Percentiles rank a stretch among this genome's conserved stretches.
phyloP scores from a whole-genome alignment of 2,888 invertebrate genomes.

The Chymomyza amoena region DNA sequence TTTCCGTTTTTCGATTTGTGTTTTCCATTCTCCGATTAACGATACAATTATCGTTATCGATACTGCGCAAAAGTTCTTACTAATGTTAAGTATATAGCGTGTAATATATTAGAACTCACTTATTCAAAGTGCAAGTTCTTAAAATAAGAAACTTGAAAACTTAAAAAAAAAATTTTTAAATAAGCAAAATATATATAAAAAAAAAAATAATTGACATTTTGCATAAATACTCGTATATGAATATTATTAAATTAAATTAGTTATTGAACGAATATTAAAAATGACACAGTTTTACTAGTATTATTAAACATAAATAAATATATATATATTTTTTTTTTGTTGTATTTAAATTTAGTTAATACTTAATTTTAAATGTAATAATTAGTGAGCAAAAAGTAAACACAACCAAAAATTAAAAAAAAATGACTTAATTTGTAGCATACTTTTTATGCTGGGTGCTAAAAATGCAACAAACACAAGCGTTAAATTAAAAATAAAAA shows the following conservation, averaged over 20 bases:
- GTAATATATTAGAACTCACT: neutral
- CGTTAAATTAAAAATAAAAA: neutral
- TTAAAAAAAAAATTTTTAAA: conserved; percentile 2
- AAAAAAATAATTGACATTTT: conserved; percentile 11
- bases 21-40: neutral
- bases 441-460: conserved; percentile 66
- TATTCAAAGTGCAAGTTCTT: neutral
- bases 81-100: neutral
- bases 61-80: neutral
- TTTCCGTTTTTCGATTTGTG: neutral
- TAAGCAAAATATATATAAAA: neutral
- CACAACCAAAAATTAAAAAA: neutral
- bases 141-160: neutral
- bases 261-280: neutral
- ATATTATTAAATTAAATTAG: conserved; percentile 7
- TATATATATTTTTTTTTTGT: conserved; percentile 10
- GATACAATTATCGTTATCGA: too few species aligned
- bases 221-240: conserved; percentile 17
- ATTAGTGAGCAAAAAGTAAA: neutral
- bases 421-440: conserved; percentile 58
- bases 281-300: neutral
- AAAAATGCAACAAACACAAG: conserved; percentile 47
- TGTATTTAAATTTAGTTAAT: neutral
- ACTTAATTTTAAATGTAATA: neutral
- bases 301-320: conserved; percentile 8